These are phyloP conservation scores for Cetoscarus ocellatus DNA, from an alignment of 2,797 vertebrate species.

Conservation along the genomic window DNA sequence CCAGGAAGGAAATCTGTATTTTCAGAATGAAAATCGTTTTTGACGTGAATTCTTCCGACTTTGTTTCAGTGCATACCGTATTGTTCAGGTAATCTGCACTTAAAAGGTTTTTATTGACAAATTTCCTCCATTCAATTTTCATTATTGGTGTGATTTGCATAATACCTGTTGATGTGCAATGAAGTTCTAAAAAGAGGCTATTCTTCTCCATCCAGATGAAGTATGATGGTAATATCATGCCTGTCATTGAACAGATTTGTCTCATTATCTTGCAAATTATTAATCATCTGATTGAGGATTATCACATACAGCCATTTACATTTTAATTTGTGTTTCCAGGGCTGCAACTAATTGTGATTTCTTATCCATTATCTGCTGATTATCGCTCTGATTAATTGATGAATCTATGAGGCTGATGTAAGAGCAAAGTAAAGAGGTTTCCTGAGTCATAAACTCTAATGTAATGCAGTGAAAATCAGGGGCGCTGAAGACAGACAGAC, in stretches of 20 bases:
- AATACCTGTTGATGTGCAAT: constrained; percentile 59
- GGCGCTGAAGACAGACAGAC: too few relatives aligned
- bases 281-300: neutral
- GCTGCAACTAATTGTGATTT: neutral
- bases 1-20: too few relatives aligned
- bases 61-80: neutral
- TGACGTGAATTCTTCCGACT: too few relatives aligned
- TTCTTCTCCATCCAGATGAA: neutral
- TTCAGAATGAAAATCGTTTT: too few relatives aligned
- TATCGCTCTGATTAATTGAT: neutral
- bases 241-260: neutral
- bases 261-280: neutral
- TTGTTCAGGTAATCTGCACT: neutral
- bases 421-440: neutral
- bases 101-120: constrained; percentile 7
- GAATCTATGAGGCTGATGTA: neutral
- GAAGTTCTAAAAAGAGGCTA: neutral
- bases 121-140: too few relatives aligned
- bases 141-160: constrained; percentile 32
- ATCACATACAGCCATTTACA: neutral
- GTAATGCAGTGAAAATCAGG: too few relatives aligned
- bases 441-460: neutral
- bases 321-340: neutral
- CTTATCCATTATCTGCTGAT: neutral
- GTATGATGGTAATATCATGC: neutral